These are phyloP conservation scores for Erethizon dorsatum DNA, from an alignment of 2,797 vertebrate genomes.

Conservation along the genomic window DNA sequence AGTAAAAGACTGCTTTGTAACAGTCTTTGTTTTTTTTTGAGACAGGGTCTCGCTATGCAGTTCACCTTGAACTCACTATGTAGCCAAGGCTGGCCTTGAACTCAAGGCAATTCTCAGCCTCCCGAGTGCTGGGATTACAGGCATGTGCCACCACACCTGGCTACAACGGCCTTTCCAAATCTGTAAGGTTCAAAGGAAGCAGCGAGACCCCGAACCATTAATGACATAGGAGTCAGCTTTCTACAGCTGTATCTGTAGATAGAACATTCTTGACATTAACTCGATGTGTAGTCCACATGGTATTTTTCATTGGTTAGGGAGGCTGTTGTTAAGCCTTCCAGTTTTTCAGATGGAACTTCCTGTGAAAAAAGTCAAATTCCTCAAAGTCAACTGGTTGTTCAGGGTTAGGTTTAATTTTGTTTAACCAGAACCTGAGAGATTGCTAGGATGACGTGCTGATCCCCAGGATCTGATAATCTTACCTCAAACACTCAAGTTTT, in stretches of 20 bases:
- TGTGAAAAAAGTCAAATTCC: conserved; percentile 27
- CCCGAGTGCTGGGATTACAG: neutral
- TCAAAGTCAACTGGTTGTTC: neutral
- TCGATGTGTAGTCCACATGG: neutral
- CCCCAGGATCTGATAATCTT: neutral
- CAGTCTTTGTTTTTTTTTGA: neutral
- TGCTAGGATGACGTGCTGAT: neutral
- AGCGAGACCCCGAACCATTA: neutral
- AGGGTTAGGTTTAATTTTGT: conserved; percentile 15
- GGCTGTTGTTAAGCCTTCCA: neutral
- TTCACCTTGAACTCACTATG: neutral
- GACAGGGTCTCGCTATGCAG: neutral
- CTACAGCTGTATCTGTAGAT: neutral
- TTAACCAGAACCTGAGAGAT: conserved; percentile 28
- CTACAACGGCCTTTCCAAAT: neutral
- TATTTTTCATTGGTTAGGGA: neutral
- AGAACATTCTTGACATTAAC: neutral
- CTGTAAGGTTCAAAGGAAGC: neutral
- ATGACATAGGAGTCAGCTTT: neutral
- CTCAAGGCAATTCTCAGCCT: neutral
- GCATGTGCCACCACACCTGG: neutral
- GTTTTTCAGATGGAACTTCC: neutral
- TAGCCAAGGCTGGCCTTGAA: neutral
- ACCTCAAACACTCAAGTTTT: neutral
- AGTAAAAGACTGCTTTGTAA: neutral